phyloP scores from a whole-genome alignment of 92 coral and sea anemone genomes.

The Actinostola sp. region DNA sequence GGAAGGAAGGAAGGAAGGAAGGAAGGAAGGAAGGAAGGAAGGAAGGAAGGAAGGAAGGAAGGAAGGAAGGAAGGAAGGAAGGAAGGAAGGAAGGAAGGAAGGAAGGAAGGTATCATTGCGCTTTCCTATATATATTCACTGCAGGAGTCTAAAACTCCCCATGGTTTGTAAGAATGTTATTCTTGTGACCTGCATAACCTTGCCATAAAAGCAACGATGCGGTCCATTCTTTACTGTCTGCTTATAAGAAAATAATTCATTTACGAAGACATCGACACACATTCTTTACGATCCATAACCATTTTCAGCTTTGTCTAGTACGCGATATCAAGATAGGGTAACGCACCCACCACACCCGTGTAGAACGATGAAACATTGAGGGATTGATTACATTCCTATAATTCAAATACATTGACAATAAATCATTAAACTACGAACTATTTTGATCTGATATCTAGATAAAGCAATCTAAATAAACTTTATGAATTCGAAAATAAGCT shows the following conservation, averaged over 20 bases:
- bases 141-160: too few relatives aligned
- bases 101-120: too few relatives aligned
- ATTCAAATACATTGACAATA: neutral
- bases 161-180: too few relatives aligned
- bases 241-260: constrained; percentile 2
- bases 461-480: constrained; percentile 5
- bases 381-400: constrained; percentile 6
- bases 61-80: too few relatives aligned
- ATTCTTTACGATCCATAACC: neutral
- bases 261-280: neutral
- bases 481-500: neutral
- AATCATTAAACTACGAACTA: neutral
- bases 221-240: too few relatives aligned
- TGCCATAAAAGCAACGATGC: too few relatives aligned
- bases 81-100: too few relatives aligned
- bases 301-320: neutral
- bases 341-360: neutral
- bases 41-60: too few relatives aligned
- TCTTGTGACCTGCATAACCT: too few relatives aligned
- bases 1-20: too few relatives aligned
- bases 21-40: too few relatives aligned
- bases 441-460: neutral
- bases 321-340: neutral
- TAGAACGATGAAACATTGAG: neutral
- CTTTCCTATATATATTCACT: too few relatives aligned